phyloP scores from a whole-genome alignment of 2,797 vertebrate species.

The Hapalemur alaotrensis region DNA sequence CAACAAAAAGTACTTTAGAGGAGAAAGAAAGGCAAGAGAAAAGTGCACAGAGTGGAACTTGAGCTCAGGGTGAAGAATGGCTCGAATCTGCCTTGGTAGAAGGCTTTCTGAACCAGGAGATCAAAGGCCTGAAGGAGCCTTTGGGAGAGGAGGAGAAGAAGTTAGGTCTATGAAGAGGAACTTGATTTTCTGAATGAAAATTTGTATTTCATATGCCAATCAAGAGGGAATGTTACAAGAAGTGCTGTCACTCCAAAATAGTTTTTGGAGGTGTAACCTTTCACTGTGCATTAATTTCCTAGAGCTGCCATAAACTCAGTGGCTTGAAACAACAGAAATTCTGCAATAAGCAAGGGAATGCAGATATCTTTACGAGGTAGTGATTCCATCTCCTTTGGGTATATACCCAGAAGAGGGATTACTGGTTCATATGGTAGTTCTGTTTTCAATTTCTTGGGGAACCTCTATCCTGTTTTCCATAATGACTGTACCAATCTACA shows the following conservation, averaged over 20 bases:
- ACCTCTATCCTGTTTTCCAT: no score
- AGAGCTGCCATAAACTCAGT: not conserved
- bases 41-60: not conserved
- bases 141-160: no score
- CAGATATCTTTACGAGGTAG: no score
- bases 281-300: not conserved
- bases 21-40: not conserved
- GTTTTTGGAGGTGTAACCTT: not conserved
- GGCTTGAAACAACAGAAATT: not conserved
- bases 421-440: no score
- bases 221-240: not conserved
- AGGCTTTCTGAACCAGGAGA: not conserved
- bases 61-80: not conserved
- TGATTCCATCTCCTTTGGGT: no score
- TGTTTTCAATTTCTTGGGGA: no score
- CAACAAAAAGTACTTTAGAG: not conserved
- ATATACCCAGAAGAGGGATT: no score
- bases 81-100: not conserved
- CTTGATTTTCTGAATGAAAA: conserved; percentile 10
- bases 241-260: not conserved
- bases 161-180: not conserved
- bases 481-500: no score
- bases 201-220: not conserved
- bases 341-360: no score
- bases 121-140: not conserved